Percentiles rank a stretch among this genome's conserved stretches.
These are phyloP conservation scores for Idaea biselata DNA, from an alignment of 2,888 invertebrate genomes.

Conservation along the genomic window DNA sequence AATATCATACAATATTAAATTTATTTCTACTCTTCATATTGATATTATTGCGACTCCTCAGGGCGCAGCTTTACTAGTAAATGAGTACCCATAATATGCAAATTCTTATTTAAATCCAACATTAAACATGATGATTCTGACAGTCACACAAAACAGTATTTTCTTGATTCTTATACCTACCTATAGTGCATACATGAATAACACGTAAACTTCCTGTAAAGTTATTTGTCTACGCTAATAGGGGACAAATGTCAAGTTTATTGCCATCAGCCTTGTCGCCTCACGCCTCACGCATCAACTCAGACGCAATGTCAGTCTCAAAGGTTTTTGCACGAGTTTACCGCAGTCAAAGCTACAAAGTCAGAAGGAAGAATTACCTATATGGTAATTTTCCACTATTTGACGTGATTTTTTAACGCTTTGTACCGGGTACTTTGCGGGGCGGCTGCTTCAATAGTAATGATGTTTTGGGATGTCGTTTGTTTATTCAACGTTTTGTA, in stretches of 20 bases:
- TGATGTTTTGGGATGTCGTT: too few relatives aligned
- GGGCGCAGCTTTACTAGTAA: neutral
- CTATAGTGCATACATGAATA: neutral
- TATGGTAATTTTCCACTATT: too few relatives aligned
- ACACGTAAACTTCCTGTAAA: neutral
- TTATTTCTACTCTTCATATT: neutral
- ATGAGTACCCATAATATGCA: neutral
- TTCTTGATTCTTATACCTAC: neutral
- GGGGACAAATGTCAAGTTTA: slow-evolving; percentile 1
- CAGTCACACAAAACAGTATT: neutral
- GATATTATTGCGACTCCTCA: neutral
- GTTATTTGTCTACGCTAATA: slow-evolving; percentile 1
- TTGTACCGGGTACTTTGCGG: neutral
- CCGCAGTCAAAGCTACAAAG: neutral
- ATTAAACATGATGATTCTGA: neutral
- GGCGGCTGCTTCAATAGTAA: neutral
- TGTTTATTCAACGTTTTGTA: too few relatives aligned
- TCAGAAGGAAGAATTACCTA: neutral
- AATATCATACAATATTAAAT: too few relatives aligned
- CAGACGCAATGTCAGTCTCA: neutral
- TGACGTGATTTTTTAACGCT: neutral
- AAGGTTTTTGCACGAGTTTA: neutral
- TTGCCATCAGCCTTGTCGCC: neutral
- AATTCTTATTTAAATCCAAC: neutral
- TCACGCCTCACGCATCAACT: neutral